Evolutionary conservation across 2,797 vertebrate species (phyloP).

Genomic region (Meda fulgida): DNA sequence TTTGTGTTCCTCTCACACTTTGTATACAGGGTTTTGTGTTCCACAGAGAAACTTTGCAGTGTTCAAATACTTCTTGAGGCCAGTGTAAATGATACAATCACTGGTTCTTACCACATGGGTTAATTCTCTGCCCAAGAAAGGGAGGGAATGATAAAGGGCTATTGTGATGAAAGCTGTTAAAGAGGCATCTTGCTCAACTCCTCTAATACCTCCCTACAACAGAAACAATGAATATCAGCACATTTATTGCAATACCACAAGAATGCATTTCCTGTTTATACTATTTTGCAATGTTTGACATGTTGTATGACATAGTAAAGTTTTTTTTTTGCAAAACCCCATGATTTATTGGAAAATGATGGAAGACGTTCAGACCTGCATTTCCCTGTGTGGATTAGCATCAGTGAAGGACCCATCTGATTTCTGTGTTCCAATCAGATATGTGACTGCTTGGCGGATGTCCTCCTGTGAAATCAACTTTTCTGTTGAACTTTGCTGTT

Average conservation of each 20-base stretch:
- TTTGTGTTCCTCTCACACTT: no score
- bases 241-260: neutral
- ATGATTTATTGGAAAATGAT: neutral
- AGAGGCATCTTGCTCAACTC: constrained; percentile 67
- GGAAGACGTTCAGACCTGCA: constrained; percentile 78
- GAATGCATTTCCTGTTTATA: neutral
- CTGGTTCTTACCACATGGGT: constrained; percentile 67
- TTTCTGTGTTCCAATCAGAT: constrained; percentile 73
- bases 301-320: no score
- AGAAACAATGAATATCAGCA: constrained; percentile 34
- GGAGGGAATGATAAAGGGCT: constrained; percentile 75
- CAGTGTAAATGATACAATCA: neutral
- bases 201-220: constrained; percentile 74
- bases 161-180: constrained; percentile 84
- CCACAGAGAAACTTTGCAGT: neutral
- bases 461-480: constrained; percentile 61
- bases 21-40: no score
- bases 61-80: neutral
- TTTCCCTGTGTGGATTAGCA: constrained; percentile 68
- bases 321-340: neutral
- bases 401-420: constrained; percentile 78
- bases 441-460: constrained; percentile 71
- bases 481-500: constrained; percentile 40
- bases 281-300: neutral
- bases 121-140: constrained; percentile 42